Conservation (phyloP, 2,113 vertebrate genomes). For the Trichechus manatus region DNA sequence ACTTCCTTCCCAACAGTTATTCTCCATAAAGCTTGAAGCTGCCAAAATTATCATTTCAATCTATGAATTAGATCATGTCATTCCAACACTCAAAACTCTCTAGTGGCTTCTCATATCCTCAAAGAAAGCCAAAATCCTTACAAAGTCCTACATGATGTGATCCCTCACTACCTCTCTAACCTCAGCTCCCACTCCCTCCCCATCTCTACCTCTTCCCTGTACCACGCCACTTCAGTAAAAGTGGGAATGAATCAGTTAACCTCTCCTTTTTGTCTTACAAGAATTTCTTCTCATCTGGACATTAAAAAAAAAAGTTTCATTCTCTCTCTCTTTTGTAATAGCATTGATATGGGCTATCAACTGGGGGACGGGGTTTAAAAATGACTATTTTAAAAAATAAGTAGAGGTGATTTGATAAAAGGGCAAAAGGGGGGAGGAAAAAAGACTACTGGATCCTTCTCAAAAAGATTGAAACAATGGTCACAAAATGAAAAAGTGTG, state of each 20-base stretch:
- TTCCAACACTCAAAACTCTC: background rate
- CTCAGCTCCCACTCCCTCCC: background rate
- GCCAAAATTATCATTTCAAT: background rate
- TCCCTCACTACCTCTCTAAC: background rate
- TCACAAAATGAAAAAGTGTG: background rate
- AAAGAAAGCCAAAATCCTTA: conserved; percentile 7
- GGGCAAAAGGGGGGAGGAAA: background rate
- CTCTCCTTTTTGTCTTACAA: background rate
- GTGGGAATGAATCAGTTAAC: background rate
- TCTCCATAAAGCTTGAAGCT: background rate
- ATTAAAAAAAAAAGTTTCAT: background rate
- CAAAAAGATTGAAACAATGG: background rate
- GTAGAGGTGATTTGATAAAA: background rate
- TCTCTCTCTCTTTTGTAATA: background rate
- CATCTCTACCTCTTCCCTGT: background rate
- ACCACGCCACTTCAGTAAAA: background rate
- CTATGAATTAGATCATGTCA: background rate
- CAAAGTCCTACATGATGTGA: background rate
- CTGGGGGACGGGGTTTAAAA: background rate
- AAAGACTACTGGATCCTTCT: background rate
- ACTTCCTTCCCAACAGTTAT: background rate
- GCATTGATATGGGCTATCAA: background rate
- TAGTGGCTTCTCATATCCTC: background rate
- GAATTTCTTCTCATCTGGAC: conserved; percentile 28
- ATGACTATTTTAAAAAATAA: conserved; percentile 22